Evolutionary conservation across 2,797 vertebrate genomes (phyloP), one percentile per base, ranked within the genome.

Genomic region (Zalophus californianus): DNA sequence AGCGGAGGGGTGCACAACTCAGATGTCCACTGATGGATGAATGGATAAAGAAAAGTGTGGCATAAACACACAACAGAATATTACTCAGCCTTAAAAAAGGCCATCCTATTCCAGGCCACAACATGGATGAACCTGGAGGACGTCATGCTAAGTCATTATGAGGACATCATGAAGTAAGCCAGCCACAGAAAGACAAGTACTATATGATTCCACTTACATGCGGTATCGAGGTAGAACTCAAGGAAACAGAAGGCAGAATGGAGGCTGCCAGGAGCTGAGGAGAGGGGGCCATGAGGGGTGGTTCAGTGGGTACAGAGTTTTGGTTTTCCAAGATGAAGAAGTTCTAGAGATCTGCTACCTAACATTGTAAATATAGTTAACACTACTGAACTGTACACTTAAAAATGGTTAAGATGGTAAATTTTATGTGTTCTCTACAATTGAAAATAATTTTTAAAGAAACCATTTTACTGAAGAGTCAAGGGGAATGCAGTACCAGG

Each of bases 61-160:
- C 16, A 52, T 21, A 68, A 18, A 75, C 10, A 73, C 7, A 58
- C 32, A 44, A 12, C 27, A 23, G 25, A 94, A 27, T 78, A 95
- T 56, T 89, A 79, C 38, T 88, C 75, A n/a, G 38, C 50, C 77
- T 96, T 66, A 84, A 75, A 62, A 86, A 94, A 86, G 56, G 35
- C 83, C 68, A 70, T 77, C 50, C 29, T 86, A 48, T 77, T 52
- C 68, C 32, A 73, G 41, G 32, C 12, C 79, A 38, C 23, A 83
- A 48, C n/a, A 94, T 23, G n/a, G 58, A 95, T 15, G 62, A 94
- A 70, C 3, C 23, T 38, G 92, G 13, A 77, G 44, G 68, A 35
- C 9, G 86, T 5, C 66, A 35, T 27, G 32, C 7, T 84, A 94
- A 86, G 50, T 58, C 50, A 88, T 91, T 62, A 44, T 4, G 21